Evolutionary conservation across 1,140 invertebrate genomes (phyloP).

Genomic region (Lepidurus couesii): DNA sequence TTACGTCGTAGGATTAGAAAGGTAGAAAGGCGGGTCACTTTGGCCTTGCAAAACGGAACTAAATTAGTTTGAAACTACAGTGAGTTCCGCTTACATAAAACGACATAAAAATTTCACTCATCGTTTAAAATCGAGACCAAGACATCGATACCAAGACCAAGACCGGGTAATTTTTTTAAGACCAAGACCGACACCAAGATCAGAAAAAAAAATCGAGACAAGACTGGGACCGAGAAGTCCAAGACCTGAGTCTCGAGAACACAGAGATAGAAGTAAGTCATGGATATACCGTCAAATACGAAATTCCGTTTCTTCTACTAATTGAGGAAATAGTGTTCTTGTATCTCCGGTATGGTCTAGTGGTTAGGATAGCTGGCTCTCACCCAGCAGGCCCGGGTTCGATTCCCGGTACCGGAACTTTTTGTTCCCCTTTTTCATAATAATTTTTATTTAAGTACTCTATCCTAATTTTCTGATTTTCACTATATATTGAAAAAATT

Average conservation of each 20-base stretch:
- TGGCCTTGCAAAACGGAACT: too few species aligned
- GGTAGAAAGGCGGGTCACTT: too few species aligned
- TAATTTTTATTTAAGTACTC: not conserved
- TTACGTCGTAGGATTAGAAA: too few species aligned
- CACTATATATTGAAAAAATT: not conserved
- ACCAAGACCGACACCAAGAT: not conserved
- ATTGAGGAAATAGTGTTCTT: not conserved
- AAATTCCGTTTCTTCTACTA: too few species aligned
- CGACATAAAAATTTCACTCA: too few species aligned
- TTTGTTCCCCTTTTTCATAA: not conserved
- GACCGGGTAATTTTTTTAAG: not conserved
- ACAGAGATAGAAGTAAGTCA: too few species aligned
- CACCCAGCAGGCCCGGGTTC: constrained; percentile 20
- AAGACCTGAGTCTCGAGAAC: too few species aligned
- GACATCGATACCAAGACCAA: not conserved
- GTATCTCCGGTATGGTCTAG: not conserved
- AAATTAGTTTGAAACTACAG: too few species aligned
- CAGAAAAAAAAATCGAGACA: not conserved
- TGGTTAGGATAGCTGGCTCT: constrained; percentile 21
- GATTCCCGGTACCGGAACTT: constrained; percentile 12
- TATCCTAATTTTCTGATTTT: not conserved
- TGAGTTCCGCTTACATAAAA: too few species aligned
- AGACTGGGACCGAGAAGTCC: too few species aligned
- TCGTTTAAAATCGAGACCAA: not conserved
- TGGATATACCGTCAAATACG: too few species aligned